Percentiles rank a stretch among this genome's conserved stretches.
These are phyloP conservation scores for Pediacus dermestoides DNA, from an alignment of 2,888 invertebrate genomes.

Conservation along the genomic window DNA sequence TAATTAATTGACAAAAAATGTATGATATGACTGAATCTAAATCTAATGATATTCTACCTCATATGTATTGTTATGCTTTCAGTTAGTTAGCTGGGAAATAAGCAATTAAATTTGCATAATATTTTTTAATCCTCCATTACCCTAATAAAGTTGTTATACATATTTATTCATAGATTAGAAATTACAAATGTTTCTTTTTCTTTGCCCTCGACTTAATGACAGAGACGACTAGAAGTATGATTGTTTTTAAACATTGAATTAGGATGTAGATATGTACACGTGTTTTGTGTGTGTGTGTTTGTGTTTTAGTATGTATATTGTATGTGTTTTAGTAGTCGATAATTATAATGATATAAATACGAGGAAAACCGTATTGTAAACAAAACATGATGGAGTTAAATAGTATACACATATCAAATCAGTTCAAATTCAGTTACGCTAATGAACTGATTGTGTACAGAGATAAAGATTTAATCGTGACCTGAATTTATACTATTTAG, in stretches of 20 bases:
- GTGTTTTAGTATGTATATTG: no score
- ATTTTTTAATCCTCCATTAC: constrained; percentile 9
- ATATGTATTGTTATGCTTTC: no score
- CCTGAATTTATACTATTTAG: constrained; percentile 3
- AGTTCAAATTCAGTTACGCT: constrained; percentile 3
- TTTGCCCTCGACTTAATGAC: constrained; percentile 22
- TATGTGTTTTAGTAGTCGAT: no score
- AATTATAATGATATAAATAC: no score
- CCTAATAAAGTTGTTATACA: constrained; percentile 15
- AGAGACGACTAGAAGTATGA: constrained; percentile 40
- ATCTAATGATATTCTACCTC: no score
- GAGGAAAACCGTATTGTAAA: not conserved
- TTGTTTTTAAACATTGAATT: constrained; percentile 39
- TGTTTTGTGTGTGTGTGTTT: no score
- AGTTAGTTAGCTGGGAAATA: no score
- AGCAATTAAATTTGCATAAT: constrained; percentile 8
- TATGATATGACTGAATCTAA: no score
- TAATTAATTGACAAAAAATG: no score
- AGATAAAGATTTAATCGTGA: constrained; percentile 4
- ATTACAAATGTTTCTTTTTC: constrained; percentile 16
- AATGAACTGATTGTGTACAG: constrained; percentile 3
- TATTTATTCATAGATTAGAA: constrained; percentile 10
- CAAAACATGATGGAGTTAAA: constrained; percentile 3
- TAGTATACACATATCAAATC: constrained; percentile 5
- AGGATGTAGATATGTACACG: constrained; percentile 35